phyloP scores from a whole-genome alignment of 2,888 invertebrate genomes.

The Caenorhabditis plicata region DNA sequence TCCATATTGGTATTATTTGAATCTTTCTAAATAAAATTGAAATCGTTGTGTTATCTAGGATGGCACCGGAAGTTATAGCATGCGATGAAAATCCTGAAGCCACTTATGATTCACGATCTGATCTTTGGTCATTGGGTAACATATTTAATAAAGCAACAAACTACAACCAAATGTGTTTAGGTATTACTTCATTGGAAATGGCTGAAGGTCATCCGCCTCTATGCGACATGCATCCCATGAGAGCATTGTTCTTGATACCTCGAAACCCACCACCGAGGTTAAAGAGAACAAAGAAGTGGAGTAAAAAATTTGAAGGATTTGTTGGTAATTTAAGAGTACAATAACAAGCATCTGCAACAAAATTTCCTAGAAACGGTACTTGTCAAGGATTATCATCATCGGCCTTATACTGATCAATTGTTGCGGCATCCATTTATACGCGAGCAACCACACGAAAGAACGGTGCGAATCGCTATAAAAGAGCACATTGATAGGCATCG shows the following conservation, averaged over 20 bases:
- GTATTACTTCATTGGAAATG: constrained; percentile 97
- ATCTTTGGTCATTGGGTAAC: constrained; percentile 72
- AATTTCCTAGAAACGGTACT: constrained; percentile 77
- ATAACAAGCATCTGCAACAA: background rate
- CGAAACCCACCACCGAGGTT: constrained; percentile 93
- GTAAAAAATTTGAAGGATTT: constrained; percentile 90
- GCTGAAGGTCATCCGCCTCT: constrained; percentile 80
- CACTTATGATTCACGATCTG: constrained; percentile 84
- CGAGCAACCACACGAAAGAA: constrained; percentile 96
- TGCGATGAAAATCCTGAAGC: constrained; percentile 99
- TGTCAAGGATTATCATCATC: constrained; percentile 96
- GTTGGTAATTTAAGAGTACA: constrained; percentile 73
- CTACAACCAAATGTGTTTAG: constrained; percentile 12
- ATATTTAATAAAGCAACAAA: too few species aligned
- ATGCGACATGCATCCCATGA: constrained; percentile 99
- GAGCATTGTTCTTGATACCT: constrained; percentile 72
- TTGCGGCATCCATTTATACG: constrained; percentile 87
- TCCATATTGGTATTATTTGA: constrained; percentile 67
- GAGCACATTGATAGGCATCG: constrained; percentile 88
- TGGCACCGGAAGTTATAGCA: constrained; percentile 99
- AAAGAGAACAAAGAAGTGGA: constrained; percentile 71
- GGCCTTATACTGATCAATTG: constrained; percentile 96
- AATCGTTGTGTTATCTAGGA: too few species aligned
- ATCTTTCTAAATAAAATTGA: too few species aligned
- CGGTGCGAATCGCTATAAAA: constrained; percentile 95